Conservation (phyloP, 2,113 vertebrate genomes). For the Otocyon megalotis region DNA sequence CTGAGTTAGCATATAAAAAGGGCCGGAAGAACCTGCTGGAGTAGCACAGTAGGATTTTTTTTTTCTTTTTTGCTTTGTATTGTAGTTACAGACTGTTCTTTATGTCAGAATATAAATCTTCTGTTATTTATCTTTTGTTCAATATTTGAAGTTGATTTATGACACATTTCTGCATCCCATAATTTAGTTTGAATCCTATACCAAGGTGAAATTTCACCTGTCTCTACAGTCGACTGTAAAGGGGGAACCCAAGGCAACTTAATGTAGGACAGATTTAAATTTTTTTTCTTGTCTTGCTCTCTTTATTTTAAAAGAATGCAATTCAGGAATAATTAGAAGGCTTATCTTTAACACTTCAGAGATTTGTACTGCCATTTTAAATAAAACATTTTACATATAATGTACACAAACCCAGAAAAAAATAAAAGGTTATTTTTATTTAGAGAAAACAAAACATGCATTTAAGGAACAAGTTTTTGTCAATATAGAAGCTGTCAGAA, state of each 20-base stretch:
- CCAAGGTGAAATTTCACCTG: slow-evolving; percentile 73
- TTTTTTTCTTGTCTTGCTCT: slow-evolving; percentile 51
- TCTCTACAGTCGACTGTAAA: slow-evolving; percentile 57
- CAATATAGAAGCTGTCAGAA: slow-evolving; percentile 69
- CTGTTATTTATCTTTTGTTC: slow-evolving; percentile 85
- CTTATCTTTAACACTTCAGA: slow-evolving; percentile 66
- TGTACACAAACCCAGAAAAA: background rate
- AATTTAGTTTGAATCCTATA: slow-evolving; percentile 78
- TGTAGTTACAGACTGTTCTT: slow-evolving; percentile 83
- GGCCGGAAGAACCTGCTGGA: slow-evolving; percentile 82
- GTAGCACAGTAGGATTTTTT: slow-evolving; percentile 83
- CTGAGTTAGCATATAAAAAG: slow-evolving; percentile 88
- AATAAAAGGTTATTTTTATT: slow-evolving; percentile 78
- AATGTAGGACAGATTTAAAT: background rate
- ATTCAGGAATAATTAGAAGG: slow-evolving; percentile 64
- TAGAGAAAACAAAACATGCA: slow-evolving; percentile 77
- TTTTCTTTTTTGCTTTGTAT: slow-evolving; percentile 83
- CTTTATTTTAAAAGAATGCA: slow-evolving; percentile 65
- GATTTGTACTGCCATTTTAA: slow-evolving; percentile 35
- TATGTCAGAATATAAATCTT: slow-evolving; percentile 87
- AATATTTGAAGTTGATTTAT: slow-evolving; percentile 84
- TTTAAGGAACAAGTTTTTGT: slow-evolving; percentile 71
- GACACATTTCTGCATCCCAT: slow-evolving; percentile 81
- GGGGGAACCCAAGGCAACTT: slow-evolving; percentile 55
- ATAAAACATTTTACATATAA: slow-evolving; percentile 74